phyloP scores from a whole-genome alignment of 2,888 invertebrate species.

The Byasa hedistus region DNA sequence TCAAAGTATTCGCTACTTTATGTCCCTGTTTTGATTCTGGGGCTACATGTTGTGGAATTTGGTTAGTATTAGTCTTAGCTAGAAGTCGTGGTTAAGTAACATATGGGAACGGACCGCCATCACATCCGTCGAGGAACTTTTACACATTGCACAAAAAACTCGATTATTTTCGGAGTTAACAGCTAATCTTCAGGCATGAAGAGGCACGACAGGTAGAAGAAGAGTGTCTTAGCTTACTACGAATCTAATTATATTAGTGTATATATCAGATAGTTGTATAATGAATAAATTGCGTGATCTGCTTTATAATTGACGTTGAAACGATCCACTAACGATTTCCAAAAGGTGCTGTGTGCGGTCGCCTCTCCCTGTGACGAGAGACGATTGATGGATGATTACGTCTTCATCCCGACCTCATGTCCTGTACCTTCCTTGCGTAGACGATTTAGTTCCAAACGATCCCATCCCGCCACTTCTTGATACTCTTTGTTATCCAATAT shows the following conservation, averaged over 20 bases:
- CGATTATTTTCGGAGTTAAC: too few relatives aligned
- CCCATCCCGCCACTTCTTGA: conserved; percentile 19
- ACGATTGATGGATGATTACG: conserved; percentile 73
- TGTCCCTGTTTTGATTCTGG: too few relatives aligned
- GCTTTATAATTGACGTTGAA: conserved; percentile 35
- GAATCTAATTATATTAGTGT: background rate
- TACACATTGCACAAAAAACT: too few relatives aligned
- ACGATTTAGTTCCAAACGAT: conserved; percentile 16
- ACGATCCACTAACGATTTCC: conserved; percentile 25
- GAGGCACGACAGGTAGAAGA: too few relatives aligned
- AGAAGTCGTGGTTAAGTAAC: too few relatives aligned
- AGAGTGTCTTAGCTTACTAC: too few relatives aligned
- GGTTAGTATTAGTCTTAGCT: too few relatives aligned
- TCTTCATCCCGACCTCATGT: conserved; percentile 54
- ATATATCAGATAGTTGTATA: conserved; percentile 5
- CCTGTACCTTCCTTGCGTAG: conserved; percentile 34
- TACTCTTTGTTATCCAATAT: conserved; percentile 11
- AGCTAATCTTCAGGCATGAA: too few relatives aligned
- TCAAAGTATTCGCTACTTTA: too few relatives aligned
- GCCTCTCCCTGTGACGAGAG: conserved; percentile 52
- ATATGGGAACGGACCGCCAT: too few relatives aligned
- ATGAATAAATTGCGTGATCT: conserved; percentile 16
- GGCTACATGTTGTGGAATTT: too few relatives aligned
- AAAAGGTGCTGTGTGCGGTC: conserved; percentile 66
- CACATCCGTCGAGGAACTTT: too few relatives aligned